A percentile compares a stretch with the other conserved stretches of the same genome.
phyloP scores from a whole-genome alignment of 2,888 invertebrate species.

The Eupithecia dodoneata region DNA sequence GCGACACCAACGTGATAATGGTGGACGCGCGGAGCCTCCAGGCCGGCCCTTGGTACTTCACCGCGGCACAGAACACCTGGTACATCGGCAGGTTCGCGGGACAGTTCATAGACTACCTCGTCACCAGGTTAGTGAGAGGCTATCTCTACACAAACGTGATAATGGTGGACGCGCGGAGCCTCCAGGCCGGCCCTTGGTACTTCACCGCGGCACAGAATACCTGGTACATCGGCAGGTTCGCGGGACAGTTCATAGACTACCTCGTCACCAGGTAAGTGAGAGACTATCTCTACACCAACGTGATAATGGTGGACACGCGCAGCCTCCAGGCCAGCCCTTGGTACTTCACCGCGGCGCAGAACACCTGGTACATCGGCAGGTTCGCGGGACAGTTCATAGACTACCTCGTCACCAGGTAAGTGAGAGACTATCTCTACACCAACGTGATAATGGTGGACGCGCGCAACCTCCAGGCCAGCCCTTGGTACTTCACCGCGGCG shows the following conservation, averaged over 20 bases:
- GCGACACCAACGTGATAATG: slow-evolving; percentile 84
- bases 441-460: slow-evolving; percentile 29
- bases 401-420: slow-evolving; percentile 82
- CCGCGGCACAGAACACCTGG: slow-evolving; percentile 84
- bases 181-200: slow-evolving; percentile 87
- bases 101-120: slow-evolving; percentile 84
- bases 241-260: slow-evolving; percentile 81
- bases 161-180: slow-evolving; percentile 81
- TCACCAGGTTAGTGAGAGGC: slow-evolving; percentile 69
- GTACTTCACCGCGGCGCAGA: slow-evolving; percentile 84
- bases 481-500: too few species aligned
- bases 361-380: slow-evolving; percentile 85
- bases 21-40: slow-evolving; percentile 83
- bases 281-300: not conserved
- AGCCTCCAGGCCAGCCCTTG: slow-evolving; percentile 85
- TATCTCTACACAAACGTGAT: slow-evolving; percentile 68
- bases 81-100: slow-evolving; percentile 85
- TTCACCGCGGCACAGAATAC: slow-evolving; percentile 84
- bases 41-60: slow-evolving; percentile 86
- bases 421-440: slow-evolving; percentile 81
- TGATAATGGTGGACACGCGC: slow-evolving; percentile 83
- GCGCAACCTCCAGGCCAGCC: too few species aligned
- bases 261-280: slow-evolving; percentile 78
- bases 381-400: slow-evolving; percentile 84
- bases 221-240: slow-evolving; percentile 84